Conservation (phyloP, 2,113 vertebrate genomes). For the Trichechus manatus region DNA sequence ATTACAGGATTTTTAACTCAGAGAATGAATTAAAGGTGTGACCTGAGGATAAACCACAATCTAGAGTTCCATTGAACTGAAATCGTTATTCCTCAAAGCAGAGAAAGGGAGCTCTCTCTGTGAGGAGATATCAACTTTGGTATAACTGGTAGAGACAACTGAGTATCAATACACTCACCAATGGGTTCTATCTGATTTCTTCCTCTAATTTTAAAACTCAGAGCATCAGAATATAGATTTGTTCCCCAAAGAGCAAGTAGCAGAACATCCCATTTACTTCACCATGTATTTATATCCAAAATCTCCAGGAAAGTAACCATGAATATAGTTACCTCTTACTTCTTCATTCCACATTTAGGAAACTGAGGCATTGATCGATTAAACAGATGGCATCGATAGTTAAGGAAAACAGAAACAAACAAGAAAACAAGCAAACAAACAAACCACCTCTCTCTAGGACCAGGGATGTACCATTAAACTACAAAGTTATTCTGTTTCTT, state of each 20-base stretch:
- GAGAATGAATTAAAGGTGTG: background rate
- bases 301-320: conserved; percentile 3
- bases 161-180: background rate
- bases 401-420: background rate
- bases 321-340: background rate
- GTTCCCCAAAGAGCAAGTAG: background rate
- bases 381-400: background rate
- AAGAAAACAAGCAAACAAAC: background rate
- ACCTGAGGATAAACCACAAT: background rate
- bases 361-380: conserved; percentile 51
- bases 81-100: conserved; percentile 42
- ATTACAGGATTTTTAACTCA: background rate
- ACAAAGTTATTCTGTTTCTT: conserved; percentile 6
- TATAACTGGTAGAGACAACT: background rate
- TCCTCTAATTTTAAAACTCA: conserved; percentile 39
- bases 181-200: background rate
- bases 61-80: background rate
- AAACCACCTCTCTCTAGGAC: background rate
- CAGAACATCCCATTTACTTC: background rate
- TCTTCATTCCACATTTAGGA: conserved; percentile 3
- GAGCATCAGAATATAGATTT: background rate
- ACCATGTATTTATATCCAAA: background rate
- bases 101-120: background rate
- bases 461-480: background rate
- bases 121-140: background rate